Percentiles rank a stretch among this genome's conserved stretches.
Evolutionary conservation across 2,888 invertebrate genomes (phyloP).

Genomic region (Troides oblongomaculatus): DNA sequence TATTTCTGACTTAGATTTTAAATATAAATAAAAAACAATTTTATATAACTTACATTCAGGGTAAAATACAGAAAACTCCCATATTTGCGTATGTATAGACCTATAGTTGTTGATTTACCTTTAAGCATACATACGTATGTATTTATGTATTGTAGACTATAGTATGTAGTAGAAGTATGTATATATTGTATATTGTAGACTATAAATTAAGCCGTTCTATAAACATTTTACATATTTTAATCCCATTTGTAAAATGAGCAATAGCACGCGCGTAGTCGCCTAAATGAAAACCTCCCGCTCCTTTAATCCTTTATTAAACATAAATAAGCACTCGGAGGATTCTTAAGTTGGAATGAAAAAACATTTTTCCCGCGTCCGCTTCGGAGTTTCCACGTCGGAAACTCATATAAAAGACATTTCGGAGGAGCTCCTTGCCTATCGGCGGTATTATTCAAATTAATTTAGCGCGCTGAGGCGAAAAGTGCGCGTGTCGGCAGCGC

Average conservation of each 20-base stretch:
- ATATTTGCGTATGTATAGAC: too few species aligned
- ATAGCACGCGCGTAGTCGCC: conserved; percentile 36
- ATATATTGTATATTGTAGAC: too few species aligned
- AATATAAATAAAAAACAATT: too few species aligned
- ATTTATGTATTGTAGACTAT: too few species aligned
- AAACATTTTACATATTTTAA: conserved; percentile 1
- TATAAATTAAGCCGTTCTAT: neutral
- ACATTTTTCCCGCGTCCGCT: conserved; percentile 49
- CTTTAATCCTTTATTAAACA: conserved; percentile 55
- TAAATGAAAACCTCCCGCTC: conserved; percentile 46
- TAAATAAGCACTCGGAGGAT: conserved; percentile 58
- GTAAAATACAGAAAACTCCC: too few species aligned
- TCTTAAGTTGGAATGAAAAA: conserved; percentile 57
- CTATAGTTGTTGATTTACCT: too few species aligned
- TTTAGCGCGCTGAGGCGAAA: conserved; percentile 75
- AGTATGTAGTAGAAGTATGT: too few species aligned
- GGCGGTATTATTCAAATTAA: conserved; percentile 78
- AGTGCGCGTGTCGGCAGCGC: conserved; percentile 66
- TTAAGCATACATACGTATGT: too few species aligned
- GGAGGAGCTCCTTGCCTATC: conserved; percentile 67
- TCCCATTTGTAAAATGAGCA: conserved; percentile 30
- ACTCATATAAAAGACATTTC: conserved; percentile 75
- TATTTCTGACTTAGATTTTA: too few species aligned
- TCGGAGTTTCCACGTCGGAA: conserved; percentile 62
- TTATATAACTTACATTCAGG: too few species aligned